Evolutionary conservation across 2,888 invertebrate genomes (phyloP), one percentile per base, ranked within the genome.

Genomic region (Athetis lepigone): DNA sequence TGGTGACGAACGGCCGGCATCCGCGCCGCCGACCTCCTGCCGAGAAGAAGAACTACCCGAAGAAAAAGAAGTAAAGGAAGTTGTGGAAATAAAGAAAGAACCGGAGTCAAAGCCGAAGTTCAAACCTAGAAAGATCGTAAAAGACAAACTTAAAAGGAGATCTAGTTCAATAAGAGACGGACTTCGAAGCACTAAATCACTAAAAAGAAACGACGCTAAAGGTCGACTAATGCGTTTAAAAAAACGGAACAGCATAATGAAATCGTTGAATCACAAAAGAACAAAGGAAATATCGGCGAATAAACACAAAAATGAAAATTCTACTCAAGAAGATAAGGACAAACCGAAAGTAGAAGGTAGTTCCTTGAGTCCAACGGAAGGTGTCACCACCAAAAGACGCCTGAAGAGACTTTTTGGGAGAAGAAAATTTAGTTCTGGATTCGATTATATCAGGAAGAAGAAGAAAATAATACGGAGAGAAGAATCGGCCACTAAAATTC

Each of bases 371-470:
- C 82, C 91, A 29, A 77, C 87, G 8, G 95, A 93, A 67, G 85
- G 87, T 55, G 70, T 69, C 11, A 88, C 80, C 65, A 95, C 95
- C 61, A 96, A 96, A 83, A 89, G 90, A 86, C 95, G 96, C 36
- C 94, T 96, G 18, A 96, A 96, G 81, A 94, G 96, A 60, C 93
- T 97, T 39, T 96, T 96, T 77, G 96, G 96, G n/a, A 92, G 97
- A 80, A 94, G 97, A 75, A 97, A 97, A 92, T 96, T 97, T 85
- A 97, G 97, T 82, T 97, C 97, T 13, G 98, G 98, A 7, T 98
- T 98, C 88, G 98, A 98, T 94, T 98, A 98, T 77, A 98, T 98
- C 68, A 95, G 98, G 36, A 98, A 98, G 85, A 98, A 98, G 94
- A 98, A 98, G 89, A 98, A 98, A 85, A 96, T 96, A 45, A 92